Conservation (phyloP, 2,888 invertebrate genomes). For the Criorhina ranunculi region DNA sequence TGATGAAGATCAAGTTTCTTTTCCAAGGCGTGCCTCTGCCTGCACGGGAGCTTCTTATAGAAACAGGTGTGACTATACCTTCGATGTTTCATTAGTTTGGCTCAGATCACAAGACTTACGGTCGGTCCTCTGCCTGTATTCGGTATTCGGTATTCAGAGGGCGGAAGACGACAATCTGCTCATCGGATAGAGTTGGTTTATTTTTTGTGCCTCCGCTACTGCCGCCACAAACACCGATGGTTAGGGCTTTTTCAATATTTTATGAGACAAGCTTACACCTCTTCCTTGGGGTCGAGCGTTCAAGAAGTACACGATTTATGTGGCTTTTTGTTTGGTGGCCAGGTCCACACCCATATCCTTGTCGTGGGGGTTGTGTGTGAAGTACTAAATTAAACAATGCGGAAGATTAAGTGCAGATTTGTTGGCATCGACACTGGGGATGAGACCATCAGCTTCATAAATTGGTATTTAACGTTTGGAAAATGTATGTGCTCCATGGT, state of each 20-base stretch:
- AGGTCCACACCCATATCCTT: slow-evolving; percentile 35
- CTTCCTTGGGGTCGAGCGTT: slow-evolving; percentile 70
- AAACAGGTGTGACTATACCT: slow-evolving; percentile 67
- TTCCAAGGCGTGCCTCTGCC: slow-evolving; percentile 53
- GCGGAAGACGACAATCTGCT: slow-evolving; percentile 73
- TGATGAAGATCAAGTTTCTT: slow-evolving; percentile 77
- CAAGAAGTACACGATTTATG: slow-evolving; percentile 73
- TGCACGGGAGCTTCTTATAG: slow-evolving; percentile 45
- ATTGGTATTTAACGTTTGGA: slow-evolving; percentile 71
- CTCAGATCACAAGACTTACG: slow-evolving; percentile 68
- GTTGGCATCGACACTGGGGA: slow-evolving; percentile 64
- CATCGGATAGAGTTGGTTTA: slow-evolving; percentile 67
- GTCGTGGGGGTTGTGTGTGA: slow-evolving; percentile 30
- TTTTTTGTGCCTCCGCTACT: slow-evolving; percentile 52
- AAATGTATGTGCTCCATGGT: slow-evolving; percentile 56
- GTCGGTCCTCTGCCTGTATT: slow-evolving; percentile 31
- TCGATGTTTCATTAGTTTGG: slow-evolving; percentile 74
- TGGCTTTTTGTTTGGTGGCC: slow-evolving; percentile 73
- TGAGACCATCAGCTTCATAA: slow-evolving; percentile 68
- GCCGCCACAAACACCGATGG: slow-evolving; percentile 48
- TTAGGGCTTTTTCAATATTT: slow-evolving; percentile 72
- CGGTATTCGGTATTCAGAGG: slow-evolving; percentile 12
- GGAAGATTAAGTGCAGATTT: slow-evolving; percentile 76
- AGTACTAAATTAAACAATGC: slow-evolving; percentile 75
- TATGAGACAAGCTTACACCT: slow-evolving; percentile 76